phyloP scores from a whole-genome alignment of 2,113 vertebrate species.

The Parus major region DNA sequence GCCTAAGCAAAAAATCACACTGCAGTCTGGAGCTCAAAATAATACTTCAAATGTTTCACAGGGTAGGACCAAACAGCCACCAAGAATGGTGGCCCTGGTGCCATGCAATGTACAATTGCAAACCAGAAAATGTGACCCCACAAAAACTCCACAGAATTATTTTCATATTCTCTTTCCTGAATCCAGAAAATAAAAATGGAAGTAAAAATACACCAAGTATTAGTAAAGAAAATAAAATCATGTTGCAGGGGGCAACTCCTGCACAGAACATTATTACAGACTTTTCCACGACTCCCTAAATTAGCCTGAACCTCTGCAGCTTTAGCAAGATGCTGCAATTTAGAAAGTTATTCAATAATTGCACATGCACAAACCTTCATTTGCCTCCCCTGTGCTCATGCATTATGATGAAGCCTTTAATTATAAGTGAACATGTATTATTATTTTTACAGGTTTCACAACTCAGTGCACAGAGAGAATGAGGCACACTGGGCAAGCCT shows the following conservation, averaged over 20 bases:
- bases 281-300: not conserved
- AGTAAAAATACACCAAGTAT: not conserved
- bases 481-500: not conserved
- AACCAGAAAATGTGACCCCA: not conserved
- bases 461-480: not conserved
- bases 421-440: not conserved
- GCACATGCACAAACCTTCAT: not conserved
- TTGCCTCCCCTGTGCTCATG: not conserved
- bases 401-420: constrained; percentile 18
- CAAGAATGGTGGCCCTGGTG: not conserved
- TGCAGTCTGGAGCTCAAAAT: not conserved
- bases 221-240: not conserved
- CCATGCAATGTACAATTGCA: not conserved
- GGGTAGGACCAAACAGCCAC: not conserved
- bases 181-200: not conserved
- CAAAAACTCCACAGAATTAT: not conserved
- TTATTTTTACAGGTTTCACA: constrained; percentile 17
- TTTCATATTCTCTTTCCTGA: not conserved
- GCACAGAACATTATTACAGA: not conserved
- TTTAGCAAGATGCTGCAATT: constrained; percentile 25
- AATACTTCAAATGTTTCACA: not conserved
- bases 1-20: not conserved
- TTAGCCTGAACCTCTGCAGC: not conserved
- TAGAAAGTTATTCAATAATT: constrained; percentile 36
- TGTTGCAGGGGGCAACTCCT: not conserved